Evolutionary conservation across 2,113 vertebrate species (phyloP).

Genomic region (Eublepharis macularius): DNA sequence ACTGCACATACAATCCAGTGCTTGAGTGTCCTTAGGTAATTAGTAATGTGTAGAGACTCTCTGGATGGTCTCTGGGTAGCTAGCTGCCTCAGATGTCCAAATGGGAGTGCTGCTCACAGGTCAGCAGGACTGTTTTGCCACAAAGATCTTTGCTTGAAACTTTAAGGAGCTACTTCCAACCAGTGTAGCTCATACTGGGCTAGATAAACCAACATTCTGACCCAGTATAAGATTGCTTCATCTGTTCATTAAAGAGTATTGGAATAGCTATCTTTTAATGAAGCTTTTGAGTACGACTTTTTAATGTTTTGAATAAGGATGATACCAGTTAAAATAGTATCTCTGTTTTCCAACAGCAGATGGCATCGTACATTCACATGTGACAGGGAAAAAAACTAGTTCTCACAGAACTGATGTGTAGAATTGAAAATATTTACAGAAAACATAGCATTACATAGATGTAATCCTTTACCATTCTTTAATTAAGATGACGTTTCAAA

Average conservation of each 20-base stretch:
- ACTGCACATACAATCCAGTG: no score
- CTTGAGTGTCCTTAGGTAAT: no score
- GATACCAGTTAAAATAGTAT: not conserved
- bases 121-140: no score
- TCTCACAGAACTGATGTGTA: not conserved
- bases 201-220: not conserved
- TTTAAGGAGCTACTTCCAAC: not conserved
- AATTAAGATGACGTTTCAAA: not conserved
- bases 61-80: no score
- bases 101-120: no score
- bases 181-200: not conserved
- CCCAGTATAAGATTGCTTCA: no score
- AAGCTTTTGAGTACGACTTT: not conserved
- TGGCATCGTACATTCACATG: conserved; percentile 73
- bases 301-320: not conserved
- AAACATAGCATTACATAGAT: not conserved
- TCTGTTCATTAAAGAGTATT: not conserved
- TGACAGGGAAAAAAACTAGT: conserved; percentile 18
- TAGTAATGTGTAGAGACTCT: no score
- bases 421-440: not conserved
- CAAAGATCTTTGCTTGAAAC: not conserved
- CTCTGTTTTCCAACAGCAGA: conserved; percentile 69
- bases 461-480: not conserved
- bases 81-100: no score
- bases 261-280: not conserved